phyloP scores from a whole-genome alignment of 2,113 vertebrate species.

The Calonectris borealis region DNA sequence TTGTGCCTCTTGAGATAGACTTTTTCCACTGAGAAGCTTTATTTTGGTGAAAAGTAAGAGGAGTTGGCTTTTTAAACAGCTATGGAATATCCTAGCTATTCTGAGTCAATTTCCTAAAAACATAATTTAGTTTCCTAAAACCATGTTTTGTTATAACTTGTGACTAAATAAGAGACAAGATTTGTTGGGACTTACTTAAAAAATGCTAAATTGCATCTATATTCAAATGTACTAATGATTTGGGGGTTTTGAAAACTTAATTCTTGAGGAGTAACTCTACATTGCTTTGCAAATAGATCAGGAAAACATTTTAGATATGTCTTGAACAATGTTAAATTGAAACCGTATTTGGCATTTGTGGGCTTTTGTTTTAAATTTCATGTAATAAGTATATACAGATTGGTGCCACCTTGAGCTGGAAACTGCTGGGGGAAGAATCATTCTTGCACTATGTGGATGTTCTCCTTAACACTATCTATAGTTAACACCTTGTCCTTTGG shows the following conservation, averaged over 20 bases:
- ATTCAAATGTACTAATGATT: background rate
- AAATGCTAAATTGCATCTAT: background rate
- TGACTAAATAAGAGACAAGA: background rate
- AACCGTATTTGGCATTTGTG: background rate
- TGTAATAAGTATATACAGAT: background rate
- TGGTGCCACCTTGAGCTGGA: constrained; percentile 1
- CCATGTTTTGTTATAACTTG: background rate
- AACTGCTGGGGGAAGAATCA: background rate
- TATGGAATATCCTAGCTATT: background rate
- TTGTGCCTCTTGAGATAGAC: background rate
- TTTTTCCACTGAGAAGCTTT: background rate
- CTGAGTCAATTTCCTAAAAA: background rate
- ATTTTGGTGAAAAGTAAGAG: background rate
- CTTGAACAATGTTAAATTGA: background rate
- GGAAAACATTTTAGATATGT: background rate
- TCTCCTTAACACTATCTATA: constrained; percentile 65
- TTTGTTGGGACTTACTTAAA: background rate
- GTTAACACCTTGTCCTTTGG: constrained; percentile 69
- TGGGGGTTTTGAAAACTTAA: background rate
- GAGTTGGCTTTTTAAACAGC: background rate
- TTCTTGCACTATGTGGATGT: background rate
- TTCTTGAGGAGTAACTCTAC: background rate
- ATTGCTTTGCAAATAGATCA: background rate
- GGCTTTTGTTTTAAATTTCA: background rate
- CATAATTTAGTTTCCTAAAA: background rate